Evolutionary conservation across 2,888 invertebrate species (phyloP).

Genomic region (Caenorhabditis macrosperma): DNA sequence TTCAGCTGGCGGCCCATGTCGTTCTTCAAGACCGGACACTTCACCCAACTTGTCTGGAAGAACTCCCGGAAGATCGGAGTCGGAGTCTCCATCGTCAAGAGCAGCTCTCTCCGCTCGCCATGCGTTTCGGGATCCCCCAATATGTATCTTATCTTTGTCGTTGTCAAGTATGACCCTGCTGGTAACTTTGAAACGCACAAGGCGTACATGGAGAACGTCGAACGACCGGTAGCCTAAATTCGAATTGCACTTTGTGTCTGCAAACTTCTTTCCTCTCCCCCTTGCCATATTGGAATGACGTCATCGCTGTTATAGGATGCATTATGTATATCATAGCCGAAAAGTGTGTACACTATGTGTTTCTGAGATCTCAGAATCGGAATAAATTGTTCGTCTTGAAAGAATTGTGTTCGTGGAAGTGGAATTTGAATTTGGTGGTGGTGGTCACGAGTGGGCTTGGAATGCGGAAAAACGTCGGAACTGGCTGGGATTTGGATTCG

Average conservation of each 20-base stretch:
- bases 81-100: constrained; percentile 68
- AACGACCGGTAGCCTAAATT: constrained; percentile 48
- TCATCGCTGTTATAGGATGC: background rate
- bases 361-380: background rate
- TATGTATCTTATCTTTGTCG: constrained; percentile 69
- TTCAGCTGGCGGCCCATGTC: constrained; percentile 64
- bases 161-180: constrained; percentile 75
- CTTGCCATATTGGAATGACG: constrained; percentile 37
- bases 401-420: no score
- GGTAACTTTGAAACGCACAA: constrained; percentile 70
- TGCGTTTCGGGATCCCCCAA: constrained; percentile 43
- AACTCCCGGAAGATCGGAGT: constrained; percentile 72
- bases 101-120: constrained; percentile 40
- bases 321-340: constrained; percentile 7
- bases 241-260: background rate
- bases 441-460: no score
- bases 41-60: constrained; percentile 77
- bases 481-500: no score
- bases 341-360: constrained; percentile 24
- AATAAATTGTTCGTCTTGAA: background rate
- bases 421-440: no score
- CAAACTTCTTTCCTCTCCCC: background rate
- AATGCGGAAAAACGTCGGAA: no score
- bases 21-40: constrained; percentile 74
- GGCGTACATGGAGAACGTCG: constrained; percentile 66